These are phyloP conservation scores for Nomada lathburiana DNA, from an alignment of 2,888 invertebrate genomes.

Conservation along the genomic window DNA sequence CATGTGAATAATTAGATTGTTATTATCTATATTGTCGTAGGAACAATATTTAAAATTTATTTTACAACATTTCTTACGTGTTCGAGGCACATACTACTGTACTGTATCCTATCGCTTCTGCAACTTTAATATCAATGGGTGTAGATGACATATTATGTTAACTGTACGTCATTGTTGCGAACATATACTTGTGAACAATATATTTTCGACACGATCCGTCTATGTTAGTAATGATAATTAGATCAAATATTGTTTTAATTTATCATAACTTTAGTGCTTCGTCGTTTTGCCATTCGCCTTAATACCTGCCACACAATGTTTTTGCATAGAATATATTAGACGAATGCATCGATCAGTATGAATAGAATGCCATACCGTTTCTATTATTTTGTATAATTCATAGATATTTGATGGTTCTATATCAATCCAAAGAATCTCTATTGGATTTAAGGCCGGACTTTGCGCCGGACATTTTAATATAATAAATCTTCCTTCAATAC, in stretches of 20 bases:
- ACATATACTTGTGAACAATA: too few species aligned
- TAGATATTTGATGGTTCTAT: background rate
- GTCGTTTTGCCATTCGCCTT: background rate
- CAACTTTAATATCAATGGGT: too few species aligned
- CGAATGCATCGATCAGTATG: background rate
- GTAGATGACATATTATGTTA: too few species aligned
- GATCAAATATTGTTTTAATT: background rate
- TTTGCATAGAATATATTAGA: background rate
- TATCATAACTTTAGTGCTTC: background rate
- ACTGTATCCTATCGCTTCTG: too few species aligned
- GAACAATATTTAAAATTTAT: too few species aligned
- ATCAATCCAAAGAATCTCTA: constrained; percentile 10
- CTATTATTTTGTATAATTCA: background rate
- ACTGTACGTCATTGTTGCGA: too few species aligned
- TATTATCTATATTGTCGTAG: too few species aligned
- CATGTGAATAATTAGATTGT: too few species aligned
- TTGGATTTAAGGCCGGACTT: background rate
- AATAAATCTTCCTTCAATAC: background rate
- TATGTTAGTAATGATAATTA: background rate
- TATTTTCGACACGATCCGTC: too few species aligned
- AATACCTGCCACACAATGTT: background rate
- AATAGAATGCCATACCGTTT: background rate
- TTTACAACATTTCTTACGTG: too few species aligned
- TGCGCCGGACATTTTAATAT: background rate
- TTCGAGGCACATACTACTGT: too few species aligned